Evolutionary conservation across 2,888 invertebrate species (phyloP).

Genomic region (Ypsolopha scabrella): DNA sequence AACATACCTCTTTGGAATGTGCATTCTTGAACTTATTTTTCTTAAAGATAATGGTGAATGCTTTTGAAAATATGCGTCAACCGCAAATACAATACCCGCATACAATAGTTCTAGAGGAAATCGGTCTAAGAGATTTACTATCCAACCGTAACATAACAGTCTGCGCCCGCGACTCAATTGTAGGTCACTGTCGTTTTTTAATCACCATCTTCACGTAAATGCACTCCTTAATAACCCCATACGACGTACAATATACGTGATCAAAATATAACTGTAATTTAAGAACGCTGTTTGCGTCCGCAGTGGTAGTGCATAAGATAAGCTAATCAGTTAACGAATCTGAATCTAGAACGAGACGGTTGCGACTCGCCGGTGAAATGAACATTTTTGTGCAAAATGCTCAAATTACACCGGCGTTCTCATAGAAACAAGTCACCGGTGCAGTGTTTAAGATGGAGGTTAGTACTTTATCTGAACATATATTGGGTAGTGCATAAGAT

Average conservation of each 20-base stretch:
- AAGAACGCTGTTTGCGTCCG: conserved; percentile 16
- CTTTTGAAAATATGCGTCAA: no score
- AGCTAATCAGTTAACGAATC: background rate
- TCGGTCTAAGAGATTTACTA: conserved; percentile 25
- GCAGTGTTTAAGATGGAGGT: conserved; percentile 66
- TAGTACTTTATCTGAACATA: conserved; percentile 14
- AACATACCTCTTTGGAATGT: no score
- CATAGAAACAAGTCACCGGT: conserved; percentile 65
- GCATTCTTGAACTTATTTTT: no score
- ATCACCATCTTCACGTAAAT: conserved; percentile 18
- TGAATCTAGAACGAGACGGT: background rate
- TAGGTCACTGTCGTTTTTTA: conserved; percentile 23
- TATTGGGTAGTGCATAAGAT: background rate
- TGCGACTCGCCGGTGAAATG: conserved; percentile 44
- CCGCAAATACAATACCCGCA: background rate
- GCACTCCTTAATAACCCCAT: conserved; percentile 12
- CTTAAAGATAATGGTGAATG: no score
- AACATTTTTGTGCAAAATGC: conserved; percentile 65
- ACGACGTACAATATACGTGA: conserved; percentile 19
- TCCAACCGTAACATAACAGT: conserved; percentile 42
- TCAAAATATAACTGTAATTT: conserved; percentile 19
- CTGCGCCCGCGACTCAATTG: conserved; percentile 21
- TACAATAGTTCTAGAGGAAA: conserved; percentile 13
- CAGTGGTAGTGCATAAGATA: background rate
- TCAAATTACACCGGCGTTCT: conserved; percentile 66